phyloP scores from a whole-genome alignment of 2,797 vertebrate genomes.

The Lateolabrax maculatus region DNA sequence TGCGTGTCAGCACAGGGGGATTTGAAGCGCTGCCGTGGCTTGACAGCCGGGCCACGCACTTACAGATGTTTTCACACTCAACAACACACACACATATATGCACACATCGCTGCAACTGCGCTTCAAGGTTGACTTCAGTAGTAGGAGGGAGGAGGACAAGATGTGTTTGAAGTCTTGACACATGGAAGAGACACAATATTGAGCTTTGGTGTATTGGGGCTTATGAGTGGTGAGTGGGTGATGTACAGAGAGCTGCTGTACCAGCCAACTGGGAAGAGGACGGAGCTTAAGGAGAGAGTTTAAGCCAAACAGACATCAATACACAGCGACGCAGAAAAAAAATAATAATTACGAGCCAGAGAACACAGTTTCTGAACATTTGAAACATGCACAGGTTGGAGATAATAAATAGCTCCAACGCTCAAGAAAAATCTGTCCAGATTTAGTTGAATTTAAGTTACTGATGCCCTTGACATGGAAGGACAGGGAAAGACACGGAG shows the following conservation, averaged over 20 bases:
- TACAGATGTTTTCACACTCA: constrained; percentile 76
- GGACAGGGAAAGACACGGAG: neutral
- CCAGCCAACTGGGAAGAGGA: constrained; percentile 66
- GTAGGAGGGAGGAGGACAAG: constrained; percentile 54
- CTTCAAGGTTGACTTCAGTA: constrained; percentile 65
- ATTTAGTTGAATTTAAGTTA: constrained; percentile 9
- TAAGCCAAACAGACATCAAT: constrained; percentile 57
- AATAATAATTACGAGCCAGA: constrained; percentile 43
- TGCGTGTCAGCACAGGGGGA: constrained; percentile 56
- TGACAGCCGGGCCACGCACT: constrained; percentile 66
- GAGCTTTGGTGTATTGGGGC: constrained; percentile 63
- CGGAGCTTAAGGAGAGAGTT: constrained; percentile 56
- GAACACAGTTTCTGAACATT: constrained; percentile 20
- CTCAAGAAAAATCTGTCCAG: neutral
- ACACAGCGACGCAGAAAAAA: neutral
- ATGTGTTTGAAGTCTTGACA: constrained; percentile 72
- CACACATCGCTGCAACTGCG: constrained; percentile 23
- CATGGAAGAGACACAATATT: constrained; percentile 61
- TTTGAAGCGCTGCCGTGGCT: constrained; percentile 58
- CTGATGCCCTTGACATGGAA: constrained; percentile 22
- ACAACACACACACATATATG: constrained; percentile 12
- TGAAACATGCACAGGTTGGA: constrained; percentile 34
- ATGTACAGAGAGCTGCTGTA: constrained; percentile 42
- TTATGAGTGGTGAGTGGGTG: constrained; percentile 72
- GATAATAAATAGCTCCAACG: constrained; percentile 37